Evolutionary conservation across 2,888 invertebrate species (phyloP).

Genomic region (Xiphydria camelus): DNA sequence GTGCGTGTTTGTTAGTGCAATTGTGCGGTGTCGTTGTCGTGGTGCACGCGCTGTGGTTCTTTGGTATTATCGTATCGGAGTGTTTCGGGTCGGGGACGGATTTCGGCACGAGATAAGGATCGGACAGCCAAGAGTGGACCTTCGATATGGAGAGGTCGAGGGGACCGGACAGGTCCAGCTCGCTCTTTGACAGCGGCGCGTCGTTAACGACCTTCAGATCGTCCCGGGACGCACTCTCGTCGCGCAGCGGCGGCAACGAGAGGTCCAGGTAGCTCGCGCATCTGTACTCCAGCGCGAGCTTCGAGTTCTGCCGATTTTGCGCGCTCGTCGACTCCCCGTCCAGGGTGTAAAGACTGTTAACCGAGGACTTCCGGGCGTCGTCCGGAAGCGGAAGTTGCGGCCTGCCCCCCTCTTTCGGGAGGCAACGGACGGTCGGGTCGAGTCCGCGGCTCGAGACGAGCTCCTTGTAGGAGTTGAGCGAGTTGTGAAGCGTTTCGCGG

Average conservation of each 20-base stretch:
- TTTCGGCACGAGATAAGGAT: constrained; percentile 18
- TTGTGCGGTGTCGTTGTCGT: constrained; percentile 4
- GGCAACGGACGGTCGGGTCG: constrained; percentile 24
- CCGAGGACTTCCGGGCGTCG: background rate
- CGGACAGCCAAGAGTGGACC: constrained; percentile 31
- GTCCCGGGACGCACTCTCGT: constrained; percentile 4
- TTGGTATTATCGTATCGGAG: background rate
- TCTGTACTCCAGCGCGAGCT: constrained; percentile 35
- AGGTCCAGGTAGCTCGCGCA: constrained; percentile 5
- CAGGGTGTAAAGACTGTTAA: too few relatives aligned
- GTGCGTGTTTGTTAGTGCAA: constrained; percentile 8
- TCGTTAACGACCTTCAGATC: constrained; percentile 7
- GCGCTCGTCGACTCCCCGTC: too few relatives aligned
- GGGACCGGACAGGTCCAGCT: constrained; percentile 23
- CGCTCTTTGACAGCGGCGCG: constrained; percentile 29
- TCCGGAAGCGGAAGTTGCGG: background rate
- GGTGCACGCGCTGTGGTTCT: constrained; percentile 1
- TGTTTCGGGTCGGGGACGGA: constrained; percentile 1
- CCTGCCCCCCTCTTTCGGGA: constrained; percentile 16
- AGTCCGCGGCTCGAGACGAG: constrained; percentile 15
- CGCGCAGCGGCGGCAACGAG: background rate
- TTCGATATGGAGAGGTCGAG: constrained; percentile 24
- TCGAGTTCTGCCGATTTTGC: constrained; percentile 39
- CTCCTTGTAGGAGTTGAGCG: constrained; percentile 22
- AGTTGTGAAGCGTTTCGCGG: constrained; percentile 40